phyloP scores from a whole-genome alignment of 1,140 invertebrate species.

The Pogonus chalceus region DNA sequence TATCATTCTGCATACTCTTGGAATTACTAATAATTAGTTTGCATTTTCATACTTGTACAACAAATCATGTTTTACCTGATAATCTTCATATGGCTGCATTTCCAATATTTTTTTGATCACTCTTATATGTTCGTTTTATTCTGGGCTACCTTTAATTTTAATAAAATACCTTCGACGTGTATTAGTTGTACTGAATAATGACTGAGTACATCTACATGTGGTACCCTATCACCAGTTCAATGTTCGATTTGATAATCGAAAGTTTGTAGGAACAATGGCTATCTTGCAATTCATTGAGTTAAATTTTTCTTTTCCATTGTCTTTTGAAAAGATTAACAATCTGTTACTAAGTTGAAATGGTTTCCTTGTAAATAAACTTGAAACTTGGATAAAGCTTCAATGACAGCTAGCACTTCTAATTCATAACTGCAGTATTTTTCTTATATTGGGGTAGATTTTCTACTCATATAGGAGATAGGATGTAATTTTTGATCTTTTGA shows the following conservation, averaged over 20 bases:
- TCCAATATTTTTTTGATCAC: neutral
- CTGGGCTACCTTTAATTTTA: too few species aligned
- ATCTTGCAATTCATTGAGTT: constrained; percentile 20
- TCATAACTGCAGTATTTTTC: neutral
- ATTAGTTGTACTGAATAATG: constrained; percentile 9
- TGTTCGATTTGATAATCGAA: constrained; percentile 22
- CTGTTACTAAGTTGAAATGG: constrained; percentile 31
- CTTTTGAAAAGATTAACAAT: constrained; percentile 23
- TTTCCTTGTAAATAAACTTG: constrained; percentile 30
- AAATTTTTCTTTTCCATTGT: constrained; percentile 19
- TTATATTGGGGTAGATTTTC: neutral
- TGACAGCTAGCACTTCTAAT: constrained; percentile 17
- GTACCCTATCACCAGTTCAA: constrained; percentile 19
- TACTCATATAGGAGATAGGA: constrained; percentile 8
- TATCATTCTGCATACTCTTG: neutral
- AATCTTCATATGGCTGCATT: neutral
- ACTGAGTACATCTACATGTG: constrained; percentile 28
- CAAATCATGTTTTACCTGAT: too few species aligned
- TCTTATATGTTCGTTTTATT: too few species aligned
- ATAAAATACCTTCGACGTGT: neutral
- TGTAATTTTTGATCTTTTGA: neutral
- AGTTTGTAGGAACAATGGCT: constrained; percentile 21
- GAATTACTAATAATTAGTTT: neutral
- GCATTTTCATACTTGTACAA: too few species aligned
- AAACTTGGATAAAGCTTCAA: constrained; percentile 25